Conservation (phyloP, 1,140 invertebrate species). For the Cheumatopsyche charites region DNA sequence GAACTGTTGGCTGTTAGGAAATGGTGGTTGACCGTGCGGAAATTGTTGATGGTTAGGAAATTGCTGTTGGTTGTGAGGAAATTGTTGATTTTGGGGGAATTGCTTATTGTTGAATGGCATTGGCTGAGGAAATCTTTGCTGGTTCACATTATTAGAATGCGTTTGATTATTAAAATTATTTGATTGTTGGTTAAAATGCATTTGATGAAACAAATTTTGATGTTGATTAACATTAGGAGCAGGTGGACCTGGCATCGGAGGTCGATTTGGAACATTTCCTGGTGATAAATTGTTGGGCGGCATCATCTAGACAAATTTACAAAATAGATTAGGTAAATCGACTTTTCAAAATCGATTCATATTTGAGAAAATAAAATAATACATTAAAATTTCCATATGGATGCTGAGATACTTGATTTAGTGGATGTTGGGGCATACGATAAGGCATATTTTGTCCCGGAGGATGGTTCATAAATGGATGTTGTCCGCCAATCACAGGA, state of each 20-base stretch:
- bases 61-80: slow-evolving; percentile 15
- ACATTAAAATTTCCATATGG: slow-evolving; percentile 45
- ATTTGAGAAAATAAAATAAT: neutral
- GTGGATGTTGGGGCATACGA: slow-evolving; percentile 38
- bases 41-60: slow-evolving; percentile 25
- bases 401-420: slow-evolving; percentile 34
- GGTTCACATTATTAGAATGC: slow-evolving; percentile 18
- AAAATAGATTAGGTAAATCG: slow-evolving; percentile 11
- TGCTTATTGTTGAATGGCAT: slow-evolving; percentile 20
- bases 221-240: slow-evolving; percentile 11
- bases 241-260: neutral
- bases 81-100: slow-evolving; percentile 24
- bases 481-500: slow-evolving; percentile 28
- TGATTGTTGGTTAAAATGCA: slow-evolving; percentile 32
- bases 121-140: slow-evolving; percentile 26
- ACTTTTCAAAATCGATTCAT: too few relatives aligned
- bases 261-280: slow-evolving; percentile 20
- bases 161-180: slow-evolving; percentile 21
- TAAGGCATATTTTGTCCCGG: slow-evolving; percentile 28
- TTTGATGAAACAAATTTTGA: slow-evolving; percentile 27
- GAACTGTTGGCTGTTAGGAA: slow-evolving; percentile 26
- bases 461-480: slow-evolving; percentile 21
- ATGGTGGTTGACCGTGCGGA: neutral
- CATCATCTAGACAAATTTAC: slow-evolving; percentile 25
- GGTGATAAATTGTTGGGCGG: slow-evolving; percentile 28